Evolutionary conservation across 2,888 invertebrate genomes (phyloP), one percentile per base, ranked within the genome.

Genomic region (Drosophila colorata): DNA sequence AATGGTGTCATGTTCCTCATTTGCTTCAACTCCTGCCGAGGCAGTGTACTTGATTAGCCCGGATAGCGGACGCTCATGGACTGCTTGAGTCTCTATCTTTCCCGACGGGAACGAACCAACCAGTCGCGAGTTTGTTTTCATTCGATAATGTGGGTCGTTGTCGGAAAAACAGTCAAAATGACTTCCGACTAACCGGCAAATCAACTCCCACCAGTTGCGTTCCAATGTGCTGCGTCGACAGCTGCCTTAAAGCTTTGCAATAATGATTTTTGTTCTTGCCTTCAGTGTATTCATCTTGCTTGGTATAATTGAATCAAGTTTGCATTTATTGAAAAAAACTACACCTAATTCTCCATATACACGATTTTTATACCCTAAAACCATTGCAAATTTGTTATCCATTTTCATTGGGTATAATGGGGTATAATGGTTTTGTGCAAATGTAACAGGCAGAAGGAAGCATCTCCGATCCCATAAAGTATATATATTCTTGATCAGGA

Each of bases 41-140:
- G 78, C 76, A 69, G 66, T 84, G 79, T 76, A 80, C 79, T 81
- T 79, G 84, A 81, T 84, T 84, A 65, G 74, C 65, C 68, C 31
- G 44, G 63, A 63, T 68, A 67, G 53, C 74, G 61, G 66, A 57
- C 64, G 47, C 43, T 69, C 52, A 49, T 48, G 58, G 25, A 44
- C 16, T 46, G 4, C 49, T 35, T n/a, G 4, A 40, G 41, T 14
- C 31, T 41, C 35, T 8, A 25, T 18, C 16, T 47, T 11, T 33
- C 31, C 20, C 38, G 8, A 31, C 28, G 16, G 16, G n/a, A 75
- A 67, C 65, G 55, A 44, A 25, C 8, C 25, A 18, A 18, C n/a
- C 48, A 20, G 40, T 52, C 64, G 61, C 53, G 51, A 61, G 65
- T 55, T 48, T 51, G 37, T 8, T 46, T 68, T 72, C 55, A 74